phyloP scores from a whole-genome alignment of 2,797 vertebrate genomes.

The Spinus olivaceus region DNA sequence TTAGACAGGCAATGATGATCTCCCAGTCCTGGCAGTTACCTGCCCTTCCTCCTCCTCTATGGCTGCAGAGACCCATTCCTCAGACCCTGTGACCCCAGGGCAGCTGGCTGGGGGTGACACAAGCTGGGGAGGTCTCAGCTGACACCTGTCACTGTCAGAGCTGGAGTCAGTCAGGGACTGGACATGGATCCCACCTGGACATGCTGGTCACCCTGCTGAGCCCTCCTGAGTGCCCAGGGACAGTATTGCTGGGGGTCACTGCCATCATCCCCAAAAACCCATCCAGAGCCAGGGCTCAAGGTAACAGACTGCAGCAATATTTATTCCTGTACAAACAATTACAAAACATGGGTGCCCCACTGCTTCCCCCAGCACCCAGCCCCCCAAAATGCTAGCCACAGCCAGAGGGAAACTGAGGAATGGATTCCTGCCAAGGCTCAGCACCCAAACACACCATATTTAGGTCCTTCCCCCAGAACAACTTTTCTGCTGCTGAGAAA shows the following conservation, averaged over 20 bases:
- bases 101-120: neutral
- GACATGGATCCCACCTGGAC: neutral
- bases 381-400: neutral
- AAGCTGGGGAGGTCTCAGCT: neutral
- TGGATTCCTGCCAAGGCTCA: neutral
- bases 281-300: neutral
- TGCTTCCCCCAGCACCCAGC: accelerated
- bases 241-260: neutral
- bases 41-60: neutral
- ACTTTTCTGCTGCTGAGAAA: neutral
- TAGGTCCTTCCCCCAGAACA: neutral
- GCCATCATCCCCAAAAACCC: neutral
- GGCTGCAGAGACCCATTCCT: neutral
- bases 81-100: neutral
- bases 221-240: accelerated
- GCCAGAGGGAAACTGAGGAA: neutral
- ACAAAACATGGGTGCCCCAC: neutral
- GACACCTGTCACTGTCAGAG: neutral
- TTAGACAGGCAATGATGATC: neutral
- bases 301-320: conserved; percentile 31
- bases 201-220: neutral
- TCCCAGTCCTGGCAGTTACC: neutral
- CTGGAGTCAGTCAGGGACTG: conserved; percentile 23
- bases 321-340: conserved; percentile 62
- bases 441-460: accelerated